Percentiles rank a stretch among this genome's conserved stretches.
phyloP scores from a whole-genome alignment of 2,113 vertebrate species.

The Sitta europaea region DNA sequence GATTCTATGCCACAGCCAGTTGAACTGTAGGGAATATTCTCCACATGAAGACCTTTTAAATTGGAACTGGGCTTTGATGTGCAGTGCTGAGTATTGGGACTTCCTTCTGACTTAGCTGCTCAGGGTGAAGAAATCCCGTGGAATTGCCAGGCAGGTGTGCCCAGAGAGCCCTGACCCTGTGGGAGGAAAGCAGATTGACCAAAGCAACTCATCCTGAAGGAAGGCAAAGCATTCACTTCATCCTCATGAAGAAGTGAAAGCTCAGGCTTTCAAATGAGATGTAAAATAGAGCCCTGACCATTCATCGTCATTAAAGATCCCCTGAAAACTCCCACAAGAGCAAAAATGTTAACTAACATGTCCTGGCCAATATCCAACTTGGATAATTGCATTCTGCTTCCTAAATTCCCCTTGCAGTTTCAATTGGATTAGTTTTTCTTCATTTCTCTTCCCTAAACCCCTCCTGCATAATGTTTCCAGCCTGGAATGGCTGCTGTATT shows the following conservation, averaged over 20 bases:
- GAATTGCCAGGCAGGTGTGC: not conserved
- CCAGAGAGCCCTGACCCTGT: not conserved
- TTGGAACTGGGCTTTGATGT: not conserved
- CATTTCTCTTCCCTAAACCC: slow-evolving; percentile 40
- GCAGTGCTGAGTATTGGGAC: not conserved
- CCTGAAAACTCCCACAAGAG: slow-evolving; percentile 10
- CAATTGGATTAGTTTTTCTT: slow-evolving; percentile 64
- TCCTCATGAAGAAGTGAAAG: not conserved
- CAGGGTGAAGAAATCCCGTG: not conserved
- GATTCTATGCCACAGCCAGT: not conserved
- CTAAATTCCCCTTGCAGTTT: slow-evolving; percentile 52
- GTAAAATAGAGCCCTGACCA: slow-evolving; percentile 37
- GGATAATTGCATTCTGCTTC: slow-evolving; percentile 57
- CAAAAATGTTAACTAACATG: slow-evolving; percentile 51
- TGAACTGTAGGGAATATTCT: not conserved
- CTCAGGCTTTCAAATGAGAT: slow-evolving; percentile 24
- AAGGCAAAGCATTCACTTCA: not conserved
- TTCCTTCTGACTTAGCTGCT: not conserved
- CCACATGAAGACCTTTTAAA: not conserved
- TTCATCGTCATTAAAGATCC: slow-evolving; percentile 24
- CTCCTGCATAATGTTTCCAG: slow-evolving; percentile 25
- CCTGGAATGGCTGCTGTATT: slow-evolving; percentile 11
- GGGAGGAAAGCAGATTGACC: not conserved
- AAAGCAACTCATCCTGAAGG: not conserved
- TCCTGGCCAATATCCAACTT: slow-evolving; percentile 42